These are phyloP conservation scores for Pyrocephalus nanus DNA, from an alignment of 2,797 vertebrate species.

Conservation along the genomic window DNA sequence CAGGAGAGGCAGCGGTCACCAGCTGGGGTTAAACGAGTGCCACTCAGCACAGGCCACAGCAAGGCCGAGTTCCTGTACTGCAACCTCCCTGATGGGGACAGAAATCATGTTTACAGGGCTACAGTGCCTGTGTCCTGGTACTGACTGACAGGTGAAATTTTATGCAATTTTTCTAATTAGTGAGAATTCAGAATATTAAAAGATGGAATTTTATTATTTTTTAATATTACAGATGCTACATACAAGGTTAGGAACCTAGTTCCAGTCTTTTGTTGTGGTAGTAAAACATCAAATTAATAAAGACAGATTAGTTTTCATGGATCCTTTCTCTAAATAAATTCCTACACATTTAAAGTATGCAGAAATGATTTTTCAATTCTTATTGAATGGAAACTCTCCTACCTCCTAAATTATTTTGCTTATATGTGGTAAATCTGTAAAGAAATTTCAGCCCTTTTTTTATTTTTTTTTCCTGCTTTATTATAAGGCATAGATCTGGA, in stretches of 20 bases:
- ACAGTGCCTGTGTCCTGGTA: background rate
- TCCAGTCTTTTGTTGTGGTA: background rate
- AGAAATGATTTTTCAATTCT: background rate
- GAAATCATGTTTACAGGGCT: background rate
- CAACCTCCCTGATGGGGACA: rapidly evolving
- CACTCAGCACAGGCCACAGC: rapidly evolving
- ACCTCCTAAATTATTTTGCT: background rate
- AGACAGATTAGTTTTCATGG: background rate
- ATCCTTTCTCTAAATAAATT: background rate
- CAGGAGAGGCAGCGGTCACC: background rate
- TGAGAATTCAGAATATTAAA: background rate
- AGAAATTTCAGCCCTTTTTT: background rate
- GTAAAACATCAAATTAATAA: background rate
- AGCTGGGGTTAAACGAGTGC: background rate
- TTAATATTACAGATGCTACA: background rate
- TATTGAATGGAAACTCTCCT: background rate
- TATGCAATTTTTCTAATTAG: background rate
- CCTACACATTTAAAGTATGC: background rate
- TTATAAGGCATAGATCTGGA: background rate
- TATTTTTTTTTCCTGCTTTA: background rate
- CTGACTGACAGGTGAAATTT: background rate
- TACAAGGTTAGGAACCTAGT: background rate
- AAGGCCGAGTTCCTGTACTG: background rate
- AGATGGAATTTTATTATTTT: background rate
- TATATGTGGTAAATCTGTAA: background rate